A percentile compares a stretch with the other conserved stretches of the same genome.
These are phyloP conservation scores for Chionis minor DNA, from an alignment of 2,113 vertebrate species.

Conservation along the genomic window DNA sequence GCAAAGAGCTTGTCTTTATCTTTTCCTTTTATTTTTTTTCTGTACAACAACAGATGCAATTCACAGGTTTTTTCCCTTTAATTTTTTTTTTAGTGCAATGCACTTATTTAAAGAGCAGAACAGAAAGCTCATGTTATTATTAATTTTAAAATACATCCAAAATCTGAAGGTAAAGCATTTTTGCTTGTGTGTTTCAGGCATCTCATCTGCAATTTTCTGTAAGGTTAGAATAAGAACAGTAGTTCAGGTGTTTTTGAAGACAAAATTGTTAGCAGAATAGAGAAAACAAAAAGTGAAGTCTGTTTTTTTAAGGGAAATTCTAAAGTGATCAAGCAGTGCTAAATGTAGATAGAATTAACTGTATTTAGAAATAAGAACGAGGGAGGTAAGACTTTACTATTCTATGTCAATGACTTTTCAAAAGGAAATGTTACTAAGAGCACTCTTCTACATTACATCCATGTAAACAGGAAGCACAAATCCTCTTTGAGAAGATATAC, in stretches of 20 bases:
- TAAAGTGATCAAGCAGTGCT: neutral
- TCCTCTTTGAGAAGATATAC: neutral
- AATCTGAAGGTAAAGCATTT: neutral
- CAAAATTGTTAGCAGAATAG: neutral
- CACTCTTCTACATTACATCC: neutral
- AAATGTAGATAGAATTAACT: neutral
- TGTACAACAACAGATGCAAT: neutral
- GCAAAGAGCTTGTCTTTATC: neutral
- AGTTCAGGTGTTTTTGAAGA: neutral
- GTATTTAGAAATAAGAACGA: neutral
- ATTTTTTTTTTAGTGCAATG: neutral
- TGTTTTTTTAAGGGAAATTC: neutral
- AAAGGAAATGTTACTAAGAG: neutral
- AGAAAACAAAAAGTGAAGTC: neutral
- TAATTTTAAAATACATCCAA: neutral
- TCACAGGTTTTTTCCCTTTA: neutral
- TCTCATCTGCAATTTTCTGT: neutral
- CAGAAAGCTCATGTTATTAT: neutral
- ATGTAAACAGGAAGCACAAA: neutral
- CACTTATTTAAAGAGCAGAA: neutral
- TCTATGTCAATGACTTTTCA: neutral
- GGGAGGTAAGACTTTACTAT: neutral
- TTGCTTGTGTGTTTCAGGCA: neutral
- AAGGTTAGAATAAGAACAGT: neutral
- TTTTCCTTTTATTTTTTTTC: neutral